These are phyloP conservation scores for Pteromalus puparum DNA, from an alignment of 1,140 invertebrate genomes.

Conservation along the genomic window DNA sequence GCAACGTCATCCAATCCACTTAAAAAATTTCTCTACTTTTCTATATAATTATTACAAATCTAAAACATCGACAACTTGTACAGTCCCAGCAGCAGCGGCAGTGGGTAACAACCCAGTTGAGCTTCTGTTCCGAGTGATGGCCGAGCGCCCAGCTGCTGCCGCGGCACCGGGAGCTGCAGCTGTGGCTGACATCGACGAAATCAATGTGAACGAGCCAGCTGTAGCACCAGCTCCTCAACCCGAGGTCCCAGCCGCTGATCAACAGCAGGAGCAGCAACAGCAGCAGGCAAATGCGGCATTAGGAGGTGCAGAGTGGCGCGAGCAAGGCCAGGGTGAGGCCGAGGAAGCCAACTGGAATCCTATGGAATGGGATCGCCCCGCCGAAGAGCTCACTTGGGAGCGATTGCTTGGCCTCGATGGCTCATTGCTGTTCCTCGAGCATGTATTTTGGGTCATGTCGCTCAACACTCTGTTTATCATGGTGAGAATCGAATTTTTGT, in stretches of 20 bases:
- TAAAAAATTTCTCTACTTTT: background rate
- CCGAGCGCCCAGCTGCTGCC: slow-evolving; percentile 46
- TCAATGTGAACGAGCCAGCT: background rate
- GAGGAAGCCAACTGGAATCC: slow-evolving; percentile 98
- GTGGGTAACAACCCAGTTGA: slow-evolving; percentile 37
- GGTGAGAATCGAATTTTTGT: slow-evolving; percentile 67
- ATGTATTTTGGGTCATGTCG: slow-evolving; percentile 99
- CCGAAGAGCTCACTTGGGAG: slow-evolving; percentile 99
- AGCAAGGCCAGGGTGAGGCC: slow-evolving; percentile 77
- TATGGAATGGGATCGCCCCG: slow-evolving; percentile 98
- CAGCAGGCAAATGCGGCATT: slow-evolving; percentile 56
- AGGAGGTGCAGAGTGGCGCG: slow-evolving; percentile 71
- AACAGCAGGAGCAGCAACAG: slow-evolving; percentile 28
- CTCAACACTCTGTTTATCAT: slow-evolving; percentile 98
- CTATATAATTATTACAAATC: background rate
- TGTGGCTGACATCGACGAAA: background rate
- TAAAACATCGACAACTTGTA: slow-evolving; percentile 3
- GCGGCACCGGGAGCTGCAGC: slow-evolving; percentile 31
- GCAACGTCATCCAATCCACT: background rate
- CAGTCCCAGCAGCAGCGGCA: slow-evolving; percentile 1
- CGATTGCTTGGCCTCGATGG: slow-evolving; percentile 96
- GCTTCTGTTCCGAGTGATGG: slow-evolving; percentile 39
- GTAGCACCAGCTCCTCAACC: background rate
- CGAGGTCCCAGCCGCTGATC: background rate
- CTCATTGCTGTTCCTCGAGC: slow-evolving; percentile 96